Evolutionary conservation across 2,888 invertebrate species (phyloP).

Genomic region (Erpobdella octoculata): DNA sequence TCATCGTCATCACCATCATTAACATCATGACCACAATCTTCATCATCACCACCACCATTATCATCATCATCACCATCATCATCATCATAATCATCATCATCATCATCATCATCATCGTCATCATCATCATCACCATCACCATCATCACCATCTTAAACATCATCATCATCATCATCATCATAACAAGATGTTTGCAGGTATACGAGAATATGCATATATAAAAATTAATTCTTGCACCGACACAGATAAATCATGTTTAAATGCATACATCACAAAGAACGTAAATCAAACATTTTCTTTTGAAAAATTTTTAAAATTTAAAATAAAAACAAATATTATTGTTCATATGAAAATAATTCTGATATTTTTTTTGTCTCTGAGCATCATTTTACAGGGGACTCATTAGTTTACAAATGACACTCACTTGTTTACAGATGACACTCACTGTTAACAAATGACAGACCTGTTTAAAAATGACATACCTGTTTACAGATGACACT

Average conservation of each 20-base stretch:
- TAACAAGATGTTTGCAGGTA: background rate
- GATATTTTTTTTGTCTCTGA: too few species aligned
- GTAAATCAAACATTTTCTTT: too few species aligned
- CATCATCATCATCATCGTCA: background rate
- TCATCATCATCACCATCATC: background rate
- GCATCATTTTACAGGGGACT: too few species aligned
- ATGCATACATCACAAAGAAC: background rate
- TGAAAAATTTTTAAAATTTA: too few species aligned
- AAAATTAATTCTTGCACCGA: background rate
- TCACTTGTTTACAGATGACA: too few species aligned
- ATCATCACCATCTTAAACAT: background rate
- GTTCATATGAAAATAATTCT: too few species aligned
- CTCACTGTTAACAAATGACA: too few species aligned
- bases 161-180: slow-evolving; percentile 5
- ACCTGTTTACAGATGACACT: too few species aligned
- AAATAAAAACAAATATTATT: too few species aligned
- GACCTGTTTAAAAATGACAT: too few species aligned
- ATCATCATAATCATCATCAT: background rate
- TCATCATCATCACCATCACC: background rate
- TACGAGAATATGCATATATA: background rate
- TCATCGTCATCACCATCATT: background rate
- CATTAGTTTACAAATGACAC: too few species aligned
- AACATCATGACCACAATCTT: background rate
- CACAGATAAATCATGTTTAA: background rate
- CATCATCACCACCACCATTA: background rate